Base-by-base conservation (phyloP, 2,888 invertebrate species). In the Trissonchulus latispiculum region DNA sequence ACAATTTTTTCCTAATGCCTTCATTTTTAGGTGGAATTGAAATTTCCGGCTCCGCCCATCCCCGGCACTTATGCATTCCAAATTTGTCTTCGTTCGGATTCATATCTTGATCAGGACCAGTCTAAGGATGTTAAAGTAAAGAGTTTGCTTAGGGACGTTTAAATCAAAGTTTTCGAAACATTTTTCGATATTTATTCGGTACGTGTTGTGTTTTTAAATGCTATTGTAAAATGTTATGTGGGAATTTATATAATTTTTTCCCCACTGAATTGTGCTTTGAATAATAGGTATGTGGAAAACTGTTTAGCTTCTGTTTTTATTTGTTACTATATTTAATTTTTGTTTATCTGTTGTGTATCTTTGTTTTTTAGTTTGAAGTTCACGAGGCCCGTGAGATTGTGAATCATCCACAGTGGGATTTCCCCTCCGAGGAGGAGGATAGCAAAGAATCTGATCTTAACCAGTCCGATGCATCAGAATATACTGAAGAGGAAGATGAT, bases 381-480 rank as follows among this genome's bases (percentile, higher is more conserved):
- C 92, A 95, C 85, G 93, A 95, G 85, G 95, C 95, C 35, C 91
- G 93, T 77, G 91, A 90, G 79, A 89, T 94, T 80, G 91, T 93
- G 76, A 90, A 92, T 81, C 95, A 95, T 86, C 95, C 95, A n/a
- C 95, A 95, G 86, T 96, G 96, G 95, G 93, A 95, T 81, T 91
- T 95, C 81, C 91, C 92, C 77, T 93, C 94, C 31, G 83, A 83
- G 81, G 93, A 95, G 70, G 95, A 95, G 82, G 90, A 90, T 75
- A 90, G 90, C 74, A 88, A 88, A 78, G 87, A 88, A 78, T 48
- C 64, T 48, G 78, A 79, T 8, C 76, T 72, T 8, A 77, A 78
- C 0, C 79, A 77, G 35, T 75, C 77, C 0, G 87, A 80, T 48
- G 79, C 80, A 33, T 83, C 88, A 77, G 88, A 87, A 33, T 81